Evolutionary conservation across 2,797 vertebrate genomes (phyloP).

Genomic region (Eulemur rubriventer): DNA sequence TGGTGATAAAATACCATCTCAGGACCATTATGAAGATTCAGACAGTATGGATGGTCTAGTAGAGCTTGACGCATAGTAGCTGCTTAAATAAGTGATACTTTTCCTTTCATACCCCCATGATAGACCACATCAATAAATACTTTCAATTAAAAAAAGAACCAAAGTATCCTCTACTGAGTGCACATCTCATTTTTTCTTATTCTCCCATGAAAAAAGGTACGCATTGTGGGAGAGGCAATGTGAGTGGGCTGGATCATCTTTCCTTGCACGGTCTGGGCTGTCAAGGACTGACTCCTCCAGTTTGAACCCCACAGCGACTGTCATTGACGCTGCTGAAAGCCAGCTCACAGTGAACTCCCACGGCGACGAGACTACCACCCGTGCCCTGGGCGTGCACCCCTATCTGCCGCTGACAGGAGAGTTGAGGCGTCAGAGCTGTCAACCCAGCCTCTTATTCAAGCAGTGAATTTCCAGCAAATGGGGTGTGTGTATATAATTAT

Average conservation of each 20-base stretch:
- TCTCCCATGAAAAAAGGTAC: accelerated
- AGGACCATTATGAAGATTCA: neutral
- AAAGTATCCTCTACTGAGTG: accelerated
- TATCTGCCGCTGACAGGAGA: neutral
- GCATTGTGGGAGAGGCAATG: accelerated
- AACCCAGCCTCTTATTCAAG: neutral
- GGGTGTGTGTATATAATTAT: slow-evolving; percentile 77
- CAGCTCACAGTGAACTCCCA: neutral
- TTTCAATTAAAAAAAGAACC: neutral
- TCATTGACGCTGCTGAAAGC: neutral
- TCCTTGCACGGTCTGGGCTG: neutral
- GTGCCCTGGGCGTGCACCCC: neutral
- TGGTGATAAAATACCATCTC: neutral
- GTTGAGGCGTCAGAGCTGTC: slow-evolving; percentile 39
- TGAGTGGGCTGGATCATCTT: accelerated
- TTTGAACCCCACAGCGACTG: neutral
- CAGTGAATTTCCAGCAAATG: slow-evolving; percentile 1
- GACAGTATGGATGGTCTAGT: too few relatives aligned
- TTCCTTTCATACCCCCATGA: neutral
- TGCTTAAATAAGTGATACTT: neutral
- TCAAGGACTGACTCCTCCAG: neutral
- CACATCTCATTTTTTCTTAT: neutral
- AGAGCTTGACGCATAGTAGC: too few relatives aligned
- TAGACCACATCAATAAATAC: neutral
- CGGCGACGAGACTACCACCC: neutral